A percentile compares a stretch with the other conserved stretches of the same genome.
phyloP scores from a whole-genome alignment of 92 coral and sea anemone genomes.

The Phymanthus crucifer region DNA sequence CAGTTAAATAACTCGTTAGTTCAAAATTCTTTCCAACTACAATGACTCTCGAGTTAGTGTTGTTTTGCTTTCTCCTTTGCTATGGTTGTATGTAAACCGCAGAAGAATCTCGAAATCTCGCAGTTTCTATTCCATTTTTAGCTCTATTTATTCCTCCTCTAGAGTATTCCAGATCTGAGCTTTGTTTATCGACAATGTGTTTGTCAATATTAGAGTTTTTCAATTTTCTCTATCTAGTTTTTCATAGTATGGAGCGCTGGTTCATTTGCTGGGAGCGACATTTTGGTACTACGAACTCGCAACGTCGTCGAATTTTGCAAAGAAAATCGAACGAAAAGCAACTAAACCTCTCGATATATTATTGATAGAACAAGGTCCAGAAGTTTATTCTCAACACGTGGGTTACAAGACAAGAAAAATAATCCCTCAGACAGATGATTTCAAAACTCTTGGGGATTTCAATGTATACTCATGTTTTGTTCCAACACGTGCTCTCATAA shows the following conservation, averaged over 20 bases:
- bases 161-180: constrained; percentile 11
- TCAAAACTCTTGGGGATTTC: constrained; percentile 12
- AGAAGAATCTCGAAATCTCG: constrained; percentile 25
- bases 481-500: constrained; percentile 34
- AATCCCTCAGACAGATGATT: constrained; percentile 15
- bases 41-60: constrained; percentile 2
- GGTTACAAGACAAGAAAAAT: constrained; percentile 29
- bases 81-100: constrained; percentile 12
- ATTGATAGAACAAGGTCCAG: constrained; percentile 71
- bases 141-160: neutral
- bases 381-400: constrained; percentile 47
- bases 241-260: constrained; percentile 4
- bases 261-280: constrained; percentile 10
- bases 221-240: neutral
- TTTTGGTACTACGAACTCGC: neutral
- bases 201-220: neutral
- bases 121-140: neutral
- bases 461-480: constrained; percentile 20
- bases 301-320: constrained; percentile 14
- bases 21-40: constrained; percentile 12
- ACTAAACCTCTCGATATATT: constrained; percentile 69
- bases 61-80: constrained; percentile 13
- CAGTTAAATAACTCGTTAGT: neutral
- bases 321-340: constrained; percentile 32
- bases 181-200: constrained; percentile 10